Conservation (phyloP, 2,888 invertebrate species). For the Branchellion lobata region DNA sequence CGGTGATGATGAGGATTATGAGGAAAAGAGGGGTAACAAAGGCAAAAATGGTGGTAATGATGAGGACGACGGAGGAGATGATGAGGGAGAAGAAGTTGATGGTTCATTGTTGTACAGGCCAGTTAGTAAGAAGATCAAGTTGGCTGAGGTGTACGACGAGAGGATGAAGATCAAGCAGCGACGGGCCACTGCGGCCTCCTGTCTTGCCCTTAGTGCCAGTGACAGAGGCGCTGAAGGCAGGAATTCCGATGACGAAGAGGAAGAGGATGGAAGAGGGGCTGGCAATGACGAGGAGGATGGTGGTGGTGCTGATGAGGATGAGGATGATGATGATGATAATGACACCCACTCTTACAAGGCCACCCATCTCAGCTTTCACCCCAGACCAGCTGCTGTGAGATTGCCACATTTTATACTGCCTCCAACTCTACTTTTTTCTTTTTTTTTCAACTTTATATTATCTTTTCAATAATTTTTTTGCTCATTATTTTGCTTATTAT, state of each 20-base stretch:
- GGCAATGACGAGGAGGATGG: background rate
- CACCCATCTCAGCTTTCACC: background rate
- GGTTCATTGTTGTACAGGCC: background rate
- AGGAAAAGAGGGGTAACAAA: too few species aligned
- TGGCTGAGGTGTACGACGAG: too few species aligned
- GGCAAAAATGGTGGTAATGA: background rate
- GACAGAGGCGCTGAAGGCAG: too few species aligned
- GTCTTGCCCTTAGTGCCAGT: too few species aligned
- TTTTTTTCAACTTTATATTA: too few species aligned
- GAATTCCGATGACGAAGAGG: too few species aligned
- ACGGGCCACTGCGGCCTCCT: background rate
- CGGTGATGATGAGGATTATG: too few species aligned
- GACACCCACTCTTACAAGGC: background rate
- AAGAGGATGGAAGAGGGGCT: background rate
- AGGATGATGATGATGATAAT: constrained; percentile 12
- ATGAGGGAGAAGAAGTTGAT: background rate
- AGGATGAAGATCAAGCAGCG: background rate
- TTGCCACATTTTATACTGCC: background rate
- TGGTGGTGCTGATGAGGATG: background rate
- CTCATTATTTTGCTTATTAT: too few species aligned
- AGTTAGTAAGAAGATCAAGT: too few species aligned
- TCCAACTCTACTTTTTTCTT: too few species aligned
- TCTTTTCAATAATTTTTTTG: too few species aligned
- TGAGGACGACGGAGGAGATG: constrained; percentile 4
- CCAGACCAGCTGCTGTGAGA: constrained; percentile 7